Evolutionary conservation across 2,888 invertebrate genomes (phyloP).

Genomic region (Pollenia labialis): DNA sequence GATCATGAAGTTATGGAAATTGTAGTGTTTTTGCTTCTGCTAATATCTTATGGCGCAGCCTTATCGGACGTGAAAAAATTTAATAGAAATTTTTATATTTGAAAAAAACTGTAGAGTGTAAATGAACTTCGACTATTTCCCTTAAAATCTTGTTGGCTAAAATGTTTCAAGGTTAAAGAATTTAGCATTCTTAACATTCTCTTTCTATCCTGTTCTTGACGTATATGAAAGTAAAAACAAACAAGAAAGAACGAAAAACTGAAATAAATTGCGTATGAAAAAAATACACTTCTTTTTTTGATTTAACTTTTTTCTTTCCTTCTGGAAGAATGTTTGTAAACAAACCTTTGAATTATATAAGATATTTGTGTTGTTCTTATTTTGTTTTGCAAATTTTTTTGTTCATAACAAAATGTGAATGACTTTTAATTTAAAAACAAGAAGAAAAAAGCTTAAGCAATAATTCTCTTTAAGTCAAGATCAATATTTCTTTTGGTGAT

Average conservation of each 20-base stretch:
- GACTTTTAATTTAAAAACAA: constrained; percentile 50
- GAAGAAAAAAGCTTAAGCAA: background rate
- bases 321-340: constrained; percentile 20
- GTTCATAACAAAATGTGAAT: constrained; percentile 49
- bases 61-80: too few species aligned
- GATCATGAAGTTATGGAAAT: too few species aligned
- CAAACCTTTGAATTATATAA: constrained; percentile 31
- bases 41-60: too few species aligned
- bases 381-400: background rate
- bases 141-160: background rate
- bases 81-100: background rate
- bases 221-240: constrained; percentile 45
- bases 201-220: constrained; percentile 24
- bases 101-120: background rate
- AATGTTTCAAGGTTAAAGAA: constrained; percentile 42
- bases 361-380: constrained; percentile 7
- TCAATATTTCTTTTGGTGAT: background rate
- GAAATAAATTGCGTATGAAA: constrained; percentile 37
- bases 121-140: background rate
- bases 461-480: background rate
- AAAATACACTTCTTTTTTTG: constrained; percentile 2
- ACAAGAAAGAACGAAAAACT: background rate
- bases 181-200: constrained; percentile 3
- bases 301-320: background rate
- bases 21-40: too few species aligned